Percentiles rank a stretch among this genome's conserved stretches.
phyloP scores from a whole-genome alignment of 1,140 invertebrate species.

The Conus ventricosus region DNA sequence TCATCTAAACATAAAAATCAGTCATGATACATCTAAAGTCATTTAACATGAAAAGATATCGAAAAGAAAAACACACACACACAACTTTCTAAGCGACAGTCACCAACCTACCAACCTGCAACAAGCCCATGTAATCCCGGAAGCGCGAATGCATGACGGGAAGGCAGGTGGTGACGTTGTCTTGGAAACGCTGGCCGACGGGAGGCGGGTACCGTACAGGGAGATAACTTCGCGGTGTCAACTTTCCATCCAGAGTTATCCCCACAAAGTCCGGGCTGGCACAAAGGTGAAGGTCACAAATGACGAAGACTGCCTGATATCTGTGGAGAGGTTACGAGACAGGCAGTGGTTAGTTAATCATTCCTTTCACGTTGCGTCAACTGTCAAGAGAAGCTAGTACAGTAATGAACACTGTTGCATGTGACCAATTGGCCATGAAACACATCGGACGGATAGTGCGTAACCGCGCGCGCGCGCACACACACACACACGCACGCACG shows the following conservation, averaged over 20 bases:
- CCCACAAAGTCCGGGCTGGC: conserved; percentile 6
- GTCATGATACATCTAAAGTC: neutral
- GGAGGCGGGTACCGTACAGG: neutral
- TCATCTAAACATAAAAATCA: neutral
- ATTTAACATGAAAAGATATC: neutral
- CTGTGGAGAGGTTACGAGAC: neutral
- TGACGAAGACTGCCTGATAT: neutral
- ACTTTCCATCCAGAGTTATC: neutral
- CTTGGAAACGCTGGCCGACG: neutral
- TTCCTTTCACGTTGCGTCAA: too few relatives aligned
- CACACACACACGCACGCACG: too few relatives aligned
- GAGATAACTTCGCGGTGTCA: neutral
- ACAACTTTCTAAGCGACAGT: too few relatives aligned
- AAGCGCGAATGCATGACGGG: neutral
- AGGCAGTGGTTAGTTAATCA: too few relatives aligned
- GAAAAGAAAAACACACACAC: too few relatives aligned
- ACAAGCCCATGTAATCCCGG: neutral
- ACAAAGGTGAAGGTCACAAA: conserved; percentile 23
- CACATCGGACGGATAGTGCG: too few relatives aligned
- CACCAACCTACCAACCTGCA: neutral
- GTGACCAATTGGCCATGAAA: too few relatives aligned
- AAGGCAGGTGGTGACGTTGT: conserved; percentile 7
- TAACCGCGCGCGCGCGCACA: too few relatives aligned
- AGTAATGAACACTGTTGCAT: too few relatives aligned
- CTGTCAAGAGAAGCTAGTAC: too few relatives aligned